Conservation (phyloP, 1,140 invertebrate genomes). For the Pseudomyrmex gracilis region DNA sequence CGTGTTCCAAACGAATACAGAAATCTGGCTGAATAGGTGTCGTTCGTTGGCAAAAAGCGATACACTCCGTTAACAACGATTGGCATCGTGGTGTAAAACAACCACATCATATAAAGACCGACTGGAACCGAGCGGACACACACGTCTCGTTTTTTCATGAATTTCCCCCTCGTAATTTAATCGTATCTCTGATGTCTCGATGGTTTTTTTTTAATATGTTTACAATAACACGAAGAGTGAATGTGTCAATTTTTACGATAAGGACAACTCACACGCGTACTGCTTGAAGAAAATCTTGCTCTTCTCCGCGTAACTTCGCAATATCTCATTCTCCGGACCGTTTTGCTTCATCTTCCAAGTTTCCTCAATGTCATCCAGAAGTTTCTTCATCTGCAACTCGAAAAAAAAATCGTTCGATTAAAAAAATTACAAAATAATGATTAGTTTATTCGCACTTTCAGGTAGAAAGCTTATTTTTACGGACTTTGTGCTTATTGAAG, state of each 20-base stretch:
- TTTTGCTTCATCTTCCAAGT: not conserved
- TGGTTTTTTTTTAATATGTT: no score
- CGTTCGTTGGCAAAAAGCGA: not conserved
- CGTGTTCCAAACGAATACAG: slow-evolving; percentile 24
- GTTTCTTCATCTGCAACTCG: slow-evolving; percentile 15
- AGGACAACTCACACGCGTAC: slow-evolving; percentile 4
- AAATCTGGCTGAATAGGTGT: slow-evolving; percentile 6
- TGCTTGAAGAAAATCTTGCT: not conserved
- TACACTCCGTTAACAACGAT: not conserved
- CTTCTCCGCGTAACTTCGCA: slow-evolving; percentile 1
- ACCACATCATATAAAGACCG: not conserved
- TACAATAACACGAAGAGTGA: no score
- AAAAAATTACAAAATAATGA: slow-evolving; percentile 1
- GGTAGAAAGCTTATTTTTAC: not conserved
- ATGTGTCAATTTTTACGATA: not conserved
- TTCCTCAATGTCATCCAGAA: slow-evolving; percentile 12
- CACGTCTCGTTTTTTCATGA: not conserved
- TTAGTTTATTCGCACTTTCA: not conserved
- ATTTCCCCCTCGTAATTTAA: no score
- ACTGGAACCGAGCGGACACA: not conserved
- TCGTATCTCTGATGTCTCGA: no score
- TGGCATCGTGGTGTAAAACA: not conserved
- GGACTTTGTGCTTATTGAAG: slow-evolving; percentile 29
- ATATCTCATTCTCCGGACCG: slow-evolving; percentile 18
- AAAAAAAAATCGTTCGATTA: slow-evolving; percentile 20